Percentiles rank a stretch among this genome's conserved stretches.
phyloP scores from a whole-genome alignment of 30 jellyfish, hydroid and myxozoan species.

The Calvadosia cruxmelitensis region DNA sequence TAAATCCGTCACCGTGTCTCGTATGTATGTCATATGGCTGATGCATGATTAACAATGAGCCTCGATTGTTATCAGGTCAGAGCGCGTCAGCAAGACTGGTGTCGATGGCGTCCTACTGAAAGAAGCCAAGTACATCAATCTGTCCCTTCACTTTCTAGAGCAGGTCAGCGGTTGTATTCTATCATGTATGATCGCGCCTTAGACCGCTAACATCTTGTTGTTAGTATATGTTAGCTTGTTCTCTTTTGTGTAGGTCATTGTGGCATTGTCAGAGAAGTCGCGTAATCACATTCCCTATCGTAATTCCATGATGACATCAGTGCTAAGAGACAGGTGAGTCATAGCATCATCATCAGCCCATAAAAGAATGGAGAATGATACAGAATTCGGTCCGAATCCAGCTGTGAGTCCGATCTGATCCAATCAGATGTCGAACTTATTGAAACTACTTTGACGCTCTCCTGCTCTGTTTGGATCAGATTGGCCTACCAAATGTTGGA shows the following conservation, averaged over 20 bases:
- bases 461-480: too few species aligned
- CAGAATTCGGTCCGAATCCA: too few species aligned
- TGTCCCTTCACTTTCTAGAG: conserved; percentile 74
- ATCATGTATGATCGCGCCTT: not conserved
- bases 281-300: conserved; percentile 90
- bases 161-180: conserved; percentile 60
- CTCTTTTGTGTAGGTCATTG: conserved; percentile 49
- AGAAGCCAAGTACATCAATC: conserved; percentile 88
- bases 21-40: too few species aligned
- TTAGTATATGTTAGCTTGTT: not conserved
- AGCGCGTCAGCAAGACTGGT: conserved; percentile 96
- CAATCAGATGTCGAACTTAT: too few species aligned
- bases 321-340: conserved; percentile 80
- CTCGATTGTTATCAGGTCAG: conserved; percentile 66
- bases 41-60: too few species aligned
- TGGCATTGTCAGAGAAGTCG: conserved; percentile 86
- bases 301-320: conserved; percentile 97
- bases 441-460: too few species aligned
- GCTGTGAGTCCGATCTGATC: too few species aligned
- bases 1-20: too few species aligned
- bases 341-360: too few species aligned
- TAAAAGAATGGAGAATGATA: too few species aligned
- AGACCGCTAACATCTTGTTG: not conserved
- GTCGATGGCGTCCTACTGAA: conserved; percentile 77
- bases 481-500: too few species aligned